These are phyloP conservation scores for Lamellibrachia luymesi DNA, from an alignment of 1,140 invertebrate genomes.

Conservation along the genomic window DNA sequence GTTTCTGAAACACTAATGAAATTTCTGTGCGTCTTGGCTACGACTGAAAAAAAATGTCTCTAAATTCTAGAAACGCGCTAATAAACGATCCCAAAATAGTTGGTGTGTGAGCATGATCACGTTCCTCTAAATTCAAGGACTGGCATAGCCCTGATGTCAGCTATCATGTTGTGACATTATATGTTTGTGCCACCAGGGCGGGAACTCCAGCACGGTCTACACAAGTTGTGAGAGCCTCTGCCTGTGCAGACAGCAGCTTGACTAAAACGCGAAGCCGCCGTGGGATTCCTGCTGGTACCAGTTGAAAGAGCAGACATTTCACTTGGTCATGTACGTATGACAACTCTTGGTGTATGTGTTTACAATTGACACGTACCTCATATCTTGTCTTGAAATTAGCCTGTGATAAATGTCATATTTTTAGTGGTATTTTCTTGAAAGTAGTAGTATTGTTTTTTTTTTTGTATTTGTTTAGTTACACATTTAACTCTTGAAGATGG, in stretches of 20 bases:
- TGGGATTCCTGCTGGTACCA: constrained; percentile 64
- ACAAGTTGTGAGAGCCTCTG: constrained; percentile 59
- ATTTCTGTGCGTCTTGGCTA: no score
- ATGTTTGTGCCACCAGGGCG: constrained; percentile 36
- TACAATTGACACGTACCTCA: not conserved
- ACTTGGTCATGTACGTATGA: constrained; percentile 47
- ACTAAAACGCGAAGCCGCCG: constrained; percentile 82
- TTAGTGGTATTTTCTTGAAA: not conserved
- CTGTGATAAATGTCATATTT: no score
- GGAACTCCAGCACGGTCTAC: constrained; percentile 42
- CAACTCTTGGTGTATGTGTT: not conserved
- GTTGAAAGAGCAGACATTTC: constrained; percentile 51
- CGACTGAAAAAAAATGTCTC: no score
- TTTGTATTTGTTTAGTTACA: not conserved
- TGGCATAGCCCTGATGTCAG: no score
- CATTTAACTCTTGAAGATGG: not conserved
- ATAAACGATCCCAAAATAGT: no score
- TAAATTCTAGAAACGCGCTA: no score
- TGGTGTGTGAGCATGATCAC: no score
- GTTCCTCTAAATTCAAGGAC: no score
- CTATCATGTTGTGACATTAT: no score
- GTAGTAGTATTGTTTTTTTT: not conserved
- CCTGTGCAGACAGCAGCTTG: constrained; percentile 66
- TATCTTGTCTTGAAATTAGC: not conserved
- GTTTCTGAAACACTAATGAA: no score